Evolutionary conservation across 2,113 vertebrate genomes (phyloP).

Genomic region (Probosciger aterrimus): DNA sequence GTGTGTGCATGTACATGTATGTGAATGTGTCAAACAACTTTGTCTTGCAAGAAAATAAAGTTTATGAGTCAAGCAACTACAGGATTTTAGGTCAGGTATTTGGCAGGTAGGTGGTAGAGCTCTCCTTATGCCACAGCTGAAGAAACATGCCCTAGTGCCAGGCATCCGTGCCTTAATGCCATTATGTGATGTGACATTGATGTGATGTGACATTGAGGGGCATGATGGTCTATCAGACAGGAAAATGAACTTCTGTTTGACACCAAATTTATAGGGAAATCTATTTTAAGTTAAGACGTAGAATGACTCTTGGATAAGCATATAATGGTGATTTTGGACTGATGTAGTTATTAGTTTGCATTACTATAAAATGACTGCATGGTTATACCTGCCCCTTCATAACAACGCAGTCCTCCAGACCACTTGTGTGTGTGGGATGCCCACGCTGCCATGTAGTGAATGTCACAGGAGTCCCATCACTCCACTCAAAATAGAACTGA

Average conservation of each 20-base stretch:
- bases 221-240: neutral
- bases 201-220: neutral
- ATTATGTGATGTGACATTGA: neutral
- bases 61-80: neutral
- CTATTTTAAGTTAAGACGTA: neutral
- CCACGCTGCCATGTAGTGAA: constrained; percentile 82
- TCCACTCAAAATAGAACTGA: constrained; percentile 89
- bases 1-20: neutral
- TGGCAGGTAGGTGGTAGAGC: neutral
- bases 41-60: neutral
- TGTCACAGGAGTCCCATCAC: constrained; percentile 80
- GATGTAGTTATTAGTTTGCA: neutral
- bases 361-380: neutral
- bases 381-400: constrained; percentile 83
- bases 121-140: neutral
- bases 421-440: constrained; percentile 77
- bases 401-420: constrained; percentile 84
- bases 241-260: neutral
- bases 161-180: neutral
- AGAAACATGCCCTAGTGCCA: neutral
- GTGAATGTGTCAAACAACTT: neutral
- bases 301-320: neutral
- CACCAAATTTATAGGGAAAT: neutral
- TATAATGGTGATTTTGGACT: neutral
- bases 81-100: neutral